Conservation (phyloP, 2,888 invertebrate genomes). For the Scaptomyza cyrtandrae region DNA sequence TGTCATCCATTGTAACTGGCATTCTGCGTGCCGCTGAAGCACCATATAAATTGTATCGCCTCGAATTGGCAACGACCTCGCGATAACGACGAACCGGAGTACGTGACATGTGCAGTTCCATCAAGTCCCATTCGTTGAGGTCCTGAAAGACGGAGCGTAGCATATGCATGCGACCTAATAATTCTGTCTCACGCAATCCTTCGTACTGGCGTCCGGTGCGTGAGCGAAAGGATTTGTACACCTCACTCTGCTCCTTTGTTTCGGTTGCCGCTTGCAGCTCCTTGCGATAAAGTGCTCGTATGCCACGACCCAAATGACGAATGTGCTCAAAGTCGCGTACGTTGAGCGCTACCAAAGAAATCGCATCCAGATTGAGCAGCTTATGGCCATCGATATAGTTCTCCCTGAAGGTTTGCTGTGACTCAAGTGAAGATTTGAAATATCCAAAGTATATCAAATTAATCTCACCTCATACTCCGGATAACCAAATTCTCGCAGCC, state of each 20-base stretch:
- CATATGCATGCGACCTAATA: slow-evolving; percentile 86
- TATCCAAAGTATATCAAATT: accelerated
- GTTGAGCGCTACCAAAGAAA: slow-evolving; percentile 85
- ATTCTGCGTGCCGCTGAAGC: slow-evolving; percentile 32
- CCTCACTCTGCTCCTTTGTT: slow-evolving; percentile 84
- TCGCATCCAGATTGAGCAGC: slow-evolving; percentile 85
- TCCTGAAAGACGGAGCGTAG: slow-evolving; percentile 84
- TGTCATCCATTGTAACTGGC: slow-evolving; percentile 54
- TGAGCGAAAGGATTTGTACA: slow-evolving; percentile 86
- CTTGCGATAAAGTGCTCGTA: slow-evolving; percentile 84
- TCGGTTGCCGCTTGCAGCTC: slow-evolving; percentile 82
- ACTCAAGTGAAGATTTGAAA: slow-evolving; percentile 5
- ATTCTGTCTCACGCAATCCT: slow-evolving; percentile 84
- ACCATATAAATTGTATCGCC: slow-evolving; percentile 64
- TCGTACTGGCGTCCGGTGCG: slow-evolving; percentile 86
- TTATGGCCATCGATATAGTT: slow-evolving; percentile 85
- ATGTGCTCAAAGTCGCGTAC: slow-evolving; percentile 85
- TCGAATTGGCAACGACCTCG: slow-evolving; percentile 68
- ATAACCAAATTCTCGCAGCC: slow-evolving; percentile 85
- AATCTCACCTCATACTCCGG: slow-evolving; percentile 85
- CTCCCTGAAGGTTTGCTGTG: slow-evolving; percentile 84
- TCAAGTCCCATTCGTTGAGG: slow-evolving; percentile 86
- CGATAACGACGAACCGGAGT: slow-evolving; percentile 54
- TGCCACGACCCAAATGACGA: slow-evolving; percentile 76
- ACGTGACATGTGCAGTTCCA: slow-evolving; percentile 76